Conservation (phyloP, 2,797 vertebrate genomes). For the Atherinosoma microstoma region DNA sequence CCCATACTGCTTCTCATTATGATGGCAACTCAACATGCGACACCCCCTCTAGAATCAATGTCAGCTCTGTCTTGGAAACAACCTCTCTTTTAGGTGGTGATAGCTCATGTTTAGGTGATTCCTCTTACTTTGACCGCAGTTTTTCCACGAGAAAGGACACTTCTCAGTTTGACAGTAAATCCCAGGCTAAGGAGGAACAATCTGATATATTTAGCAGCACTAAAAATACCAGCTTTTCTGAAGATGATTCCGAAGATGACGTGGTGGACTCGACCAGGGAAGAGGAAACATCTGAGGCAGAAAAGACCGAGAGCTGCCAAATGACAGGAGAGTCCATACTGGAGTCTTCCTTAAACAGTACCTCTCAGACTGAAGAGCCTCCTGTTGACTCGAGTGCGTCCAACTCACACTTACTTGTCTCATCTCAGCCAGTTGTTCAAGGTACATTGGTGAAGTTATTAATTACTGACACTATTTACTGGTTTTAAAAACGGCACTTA, state of each 20-base stretch:
- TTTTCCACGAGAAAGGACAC: slow-evolving; percentile 40
- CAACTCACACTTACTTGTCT: slow-evolving; percentile 38
- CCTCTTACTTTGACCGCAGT: slow-evolving; percentile 53
- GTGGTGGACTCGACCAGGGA: slow-evolving; percentile 59
- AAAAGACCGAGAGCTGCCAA: slow-evolving; percentile 60
- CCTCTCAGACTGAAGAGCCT: slow-evolving; percentile 64
- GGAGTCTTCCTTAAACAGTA: slow-evolving; percentile 67
- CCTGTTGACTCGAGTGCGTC: slow-evolving; percentile 57
- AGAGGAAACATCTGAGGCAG: slow-evolving; percentile 55
- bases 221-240: slow-evolving; percentile 50
- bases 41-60: slow-evolving; percentile 42
- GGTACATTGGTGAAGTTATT: slow-evolving; percentile 59
- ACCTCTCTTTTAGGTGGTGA: slow-evolving; percentile 38
- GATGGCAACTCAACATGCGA: slow-evolving; percentile 48
- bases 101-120: slow-evolving; percentile 52
- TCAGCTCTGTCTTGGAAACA: slow-evolving; percentile 60
- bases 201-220: slow-evolving; percentile 59
- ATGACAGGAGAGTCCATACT: slow-evolving; percentile 59
- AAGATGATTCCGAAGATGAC: slow-evolving; percentile 63
- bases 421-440: slow-evolving; percentile 51
- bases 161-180: slow-evolving; percentile 57
- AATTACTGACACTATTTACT: background rate
- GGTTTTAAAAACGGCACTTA: background rate
- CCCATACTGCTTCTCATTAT: slow-evolving; percentile 29
- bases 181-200: slow-evolving; percentile 52